Evolutionary conservation across 1,140 invertebrate species (phyloP).

Genomic region (Caerostris darwini): DNA sequence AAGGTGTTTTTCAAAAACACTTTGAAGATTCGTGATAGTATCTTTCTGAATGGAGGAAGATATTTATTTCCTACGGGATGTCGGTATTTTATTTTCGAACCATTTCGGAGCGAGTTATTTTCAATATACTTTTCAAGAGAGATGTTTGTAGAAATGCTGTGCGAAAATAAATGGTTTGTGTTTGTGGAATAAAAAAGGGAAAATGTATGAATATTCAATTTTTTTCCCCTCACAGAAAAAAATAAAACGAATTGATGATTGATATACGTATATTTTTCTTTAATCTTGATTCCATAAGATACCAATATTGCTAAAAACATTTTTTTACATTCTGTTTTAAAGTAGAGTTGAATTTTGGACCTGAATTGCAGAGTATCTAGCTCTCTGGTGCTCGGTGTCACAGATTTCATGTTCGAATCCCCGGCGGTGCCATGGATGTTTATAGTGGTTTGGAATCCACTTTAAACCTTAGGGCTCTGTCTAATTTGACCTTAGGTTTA

Average conservation of each 20-base stretch:
- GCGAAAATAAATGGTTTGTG: neutral
- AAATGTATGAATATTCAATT: neutral
- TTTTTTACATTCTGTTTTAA: neutral
- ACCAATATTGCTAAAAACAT: neutral
- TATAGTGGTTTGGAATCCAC: too few species aligned
- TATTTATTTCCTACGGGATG: conserved; percentile 4
- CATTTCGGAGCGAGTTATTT: neutral
- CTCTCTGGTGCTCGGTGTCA: too few species aligned
- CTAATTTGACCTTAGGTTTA: too few species aligned
- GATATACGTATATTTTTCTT: neutral
- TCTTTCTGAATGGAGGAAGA: neutral
- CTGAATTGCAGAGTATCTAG: too few species aligned
- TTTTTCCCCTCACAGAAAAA: too few species aligned
- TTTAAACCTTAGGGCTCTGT: too few species aligned
- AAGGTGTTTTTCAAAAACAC: too few species aligned
- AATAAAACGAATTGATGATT: too few species aligned
- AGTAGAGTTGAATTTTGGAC: too few species aligned
- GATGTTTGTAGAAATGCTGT: neutral
- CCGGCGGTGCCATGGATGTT: too few species aligned
- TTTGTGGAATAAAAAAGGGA: neutral
- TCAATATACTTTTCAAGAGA: neutral
- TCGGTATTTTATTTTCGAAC: neutral
- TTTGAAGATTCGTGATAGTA: too few species aligned
- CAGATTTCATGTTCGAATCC: too few species aligned
- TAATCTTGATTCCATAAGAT: neutral